Base-by-base conservation (phyloP, 2,888 invertebrate genomes). In the Cerceris ruficornis region DNA sequence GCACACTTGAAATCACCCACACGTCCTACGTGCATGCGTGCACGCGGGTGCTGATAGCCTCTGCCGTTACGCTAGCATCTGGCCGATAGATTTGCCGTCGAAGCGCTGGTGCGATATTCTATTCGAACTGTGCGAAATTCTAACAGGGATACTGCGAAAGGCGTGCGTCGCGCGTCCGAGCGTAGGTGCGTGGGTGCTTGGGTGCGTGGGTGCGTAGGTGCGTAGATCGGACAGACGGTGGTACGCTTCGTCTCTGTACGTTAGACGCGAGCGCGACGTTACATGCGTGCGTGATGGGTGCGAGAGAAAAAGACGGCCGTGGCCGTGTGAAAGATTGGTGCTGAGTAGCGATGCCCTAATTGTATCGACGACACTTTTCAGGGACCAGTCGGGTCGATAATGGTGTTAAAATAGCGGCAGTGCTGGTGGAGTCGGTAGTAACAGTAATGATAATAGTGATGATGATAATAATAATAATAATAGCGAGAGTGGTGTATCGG, bases 221-320 rank as follows among this genome's bases (percentile, higher is more conserved):
- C 76, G 75, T 76, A 67, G 50, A 65, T 58, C 59, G 60, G 13
- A 43, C 72, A 58, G 9, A 13, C n/a, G n/a, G 9, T 61, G n/a
- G 2, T n/a, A n/a, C 6, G 6, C 6, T 9, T 5, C 2, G 13
- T 14, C 17, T 17, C 13, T 42, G 68, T 68, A 65, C 71, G 69
- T 64, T 71, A 76, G 75, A 69, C 81, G 81, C 83, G 81, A 61
- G 83, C 78, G 82, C 82, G 83, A 80, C 77, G 75, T 81, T 82
- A 85, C 83, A 84, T 86, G 83, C 80, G 86, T 87, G 88, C 88
- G 84, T 84, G 84, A 69, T 84, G 81, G 89, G 89, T 89, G 90
- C 89, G 87, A 87, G 84, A 87, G 72, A 66, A 72, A 62, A 72
- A 74, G 61, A 81, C 80, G 77, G 4, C 28, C 28, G 88, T 90